Conservation (phyloP, 1,140 invertebrate species). For the Samia ricini region DNA sequence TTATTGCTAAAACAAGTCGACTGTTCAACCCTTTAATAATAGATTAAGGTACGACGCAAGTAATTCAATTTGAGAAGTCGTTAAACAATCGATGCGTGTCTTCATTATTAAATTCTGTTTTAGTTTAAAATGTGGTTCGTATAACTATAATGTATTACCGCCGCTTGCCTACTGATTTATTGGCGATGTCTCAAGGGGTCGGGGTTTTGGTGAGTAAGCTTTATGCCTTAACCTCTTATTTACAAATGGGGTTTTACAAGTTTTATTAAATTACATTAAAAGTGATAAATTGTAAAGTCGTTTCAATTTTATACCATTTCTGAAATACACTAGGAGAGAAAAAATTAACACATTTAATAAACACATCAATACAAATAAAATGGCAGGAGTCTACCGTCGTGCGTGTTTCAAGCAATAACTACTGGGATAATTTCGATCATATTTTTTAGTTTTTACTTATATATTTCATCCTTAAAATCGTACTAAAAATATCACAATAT, state of each 20-base stretch:
- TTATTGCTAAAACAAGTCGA: not conserved
- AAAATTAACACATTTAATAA: too few relatives aligned
- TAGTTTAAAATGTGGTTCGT: conserved; percentile 67
- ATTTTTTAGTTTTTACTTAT: too few relatives aligned
- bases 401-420: too few relatives aligned
- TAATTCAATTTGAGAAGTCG: conserved; percentile 63
- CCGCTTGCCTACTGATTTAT: conserved; percentile 48
- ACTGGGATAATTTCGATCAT: too few relatives aligned
- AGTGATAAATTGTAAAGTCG: not conserved
- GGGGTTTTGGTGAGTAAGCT: conserved; percentile 49
- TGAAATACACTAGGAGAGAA: too few relatives aligned
- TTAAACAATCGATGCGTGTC: conserved; percentile 71
- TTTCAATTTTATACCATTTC: not conserved
- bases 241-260: conserved; percentile 18
- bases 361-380: too few relatives aligned
- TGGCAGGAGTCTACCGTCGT: too few relatives aligned
- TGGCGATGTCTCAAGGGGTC: conserved; percentile 33
- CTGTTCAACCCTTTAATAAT: conserved; percentile 9
- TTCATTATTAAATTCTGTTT: conserved; percentile 61
- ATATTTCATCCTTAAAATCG: too few relatives aligned
- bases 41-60: conserved; percentile 17
- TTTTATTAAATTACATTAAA: conserved; percentile 10
- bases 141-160: conserved; percentile 60
- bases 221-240: conserved; percentile 33
- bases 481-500: too few relatives aligned